Conservation (phyloP, 2,888 invertebrate genomes). For the Calliphora vomitoria region DNA sequence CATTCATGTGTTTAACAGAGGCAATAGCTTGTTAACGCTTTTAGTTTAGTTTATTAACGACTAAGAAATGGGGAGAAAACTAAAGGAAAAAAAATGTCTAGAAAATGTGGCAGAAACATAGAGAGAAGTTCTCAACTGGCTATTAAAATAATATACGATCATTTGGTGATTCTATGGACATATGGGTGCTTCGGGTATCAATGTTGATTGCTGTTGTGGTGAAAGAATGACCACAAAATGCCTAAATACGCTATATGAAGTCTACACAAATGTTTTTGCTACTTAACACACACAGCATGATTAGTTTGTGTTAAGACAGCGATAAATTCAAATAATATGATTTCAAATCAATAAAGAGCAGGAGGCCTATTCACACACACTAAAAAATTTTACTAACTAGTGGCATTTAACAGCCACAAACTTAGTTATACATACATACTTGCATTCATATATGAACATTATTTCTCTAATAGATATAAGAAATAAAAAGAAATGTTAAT, state of each 20-base stretch:
- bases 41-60: conserved; percentile 40
- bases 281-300: conserved; percentile 69
- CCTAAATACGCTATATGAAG: conserved; percentile 38
- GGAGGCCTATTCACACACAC: conserved; percentile 45
- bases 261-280: conserved; percentile 55
- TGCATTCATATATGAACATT: not conserved
- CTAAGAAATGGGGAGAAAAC: not conserved
- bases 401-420: not conserved
- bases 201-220: not conserved
- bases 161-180: not conserved
- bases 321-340: conserved; percentile 66
- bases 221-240: conserved; percentile 34
- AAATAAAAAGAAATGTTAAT: conserved; percentile 38
- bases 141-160: conserved; percentile 52
- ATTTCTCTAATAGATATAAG: not conserved
- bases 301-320: conserved; percentile 60
- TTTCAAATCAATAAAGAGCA: conserved; percentile 64
- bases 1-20: conserved; percentile 51
- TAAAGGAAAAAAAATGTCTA: not conserved
- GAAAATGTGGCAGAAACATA: conserved; percentile 2
- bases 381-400: not conserved
- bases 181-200: conserved; percentile 19
- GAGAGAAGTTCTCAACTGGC: conserved; percentile 44
- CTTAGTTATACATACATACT: not conserved
- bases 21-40: conserved; percentile 61